A percentile compares a stretch with the other conserved stretches of the same genome.
Evolutionary conservation across 2,113 vertebrate species (phyloP).

Genomic region (Tachuris rubrigastra): DNA sequence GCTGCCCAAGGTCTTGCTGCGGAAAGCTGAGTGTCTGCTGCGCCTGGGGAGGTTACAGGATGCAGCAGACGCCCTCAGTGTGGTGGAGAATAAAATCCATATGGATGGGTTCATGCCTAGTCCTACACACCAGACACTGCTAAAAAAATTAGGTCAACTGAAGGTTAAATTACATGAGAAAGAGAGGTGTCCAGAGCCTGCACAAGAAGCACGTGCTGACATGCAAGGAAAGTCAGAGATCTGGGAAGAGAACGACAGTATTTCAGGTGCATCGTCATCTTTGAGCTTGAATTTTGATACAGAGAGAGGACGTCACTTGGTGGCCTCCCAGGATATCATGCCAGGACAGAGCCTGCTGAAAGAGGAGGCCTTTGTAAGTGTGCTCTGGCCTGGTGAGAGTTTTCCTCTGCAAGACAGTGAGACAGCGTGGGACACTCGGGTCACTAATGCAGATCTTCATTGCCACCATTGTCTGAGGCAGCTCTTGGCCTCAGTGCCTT

Average conservation of each 20-base stretch:
- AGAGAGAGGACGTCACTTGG: slow-evolving; percentile 84
- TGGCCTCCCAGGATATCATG: slow-evolving; percentile 76
- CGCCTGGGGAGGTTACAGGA: slow-evolving; percentile 64
- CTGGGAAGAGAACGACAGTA: slow-evolving; percentile 38
- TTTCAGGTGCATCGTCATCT: slow-evolving; percentile 65
- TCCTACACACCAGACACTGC: neutral
- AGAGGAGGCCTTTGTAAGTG: slow-evolving; percentile 87
- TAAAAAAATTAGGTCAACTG: slow-evolving; percentile 50
- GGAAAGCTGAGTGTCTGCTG: slow-evolving; percentile 79
- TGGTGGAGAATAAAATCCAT: slow-evolving; percentile 31
- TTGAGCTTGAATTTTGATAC: slow-evolving; percentile 71
- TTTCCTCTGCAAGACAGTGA: neutral
- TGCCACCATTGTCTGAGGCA: slow-evolving; percentile 87
- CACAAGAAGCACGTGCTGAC: neutral
- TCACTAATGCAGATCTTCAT: slow-evolving; percentile 71
- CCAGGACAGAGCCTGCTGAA: slow-evolving; percentile 84
- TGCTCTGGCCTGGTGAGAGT: slow-evolving; percentile 80
- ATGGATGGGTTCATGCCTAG: neutral
- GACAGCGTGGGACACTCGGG: neutral
- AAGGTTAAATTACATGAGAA: slow-evolving; percentile 18
- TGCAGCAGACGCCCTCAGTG: neutral
- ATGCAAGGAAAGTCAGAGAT: neutral
- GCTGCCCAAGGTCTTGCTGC: slow-evolving; percentile 80
- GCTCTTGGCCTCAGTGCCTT: slow-evolving; percentile 77
- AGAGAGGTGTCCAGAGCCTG: neutral